Base-by-base conservation (phyloP, 2,888 invertebrate genomes). In the Lycia hirtaria region DNA sequence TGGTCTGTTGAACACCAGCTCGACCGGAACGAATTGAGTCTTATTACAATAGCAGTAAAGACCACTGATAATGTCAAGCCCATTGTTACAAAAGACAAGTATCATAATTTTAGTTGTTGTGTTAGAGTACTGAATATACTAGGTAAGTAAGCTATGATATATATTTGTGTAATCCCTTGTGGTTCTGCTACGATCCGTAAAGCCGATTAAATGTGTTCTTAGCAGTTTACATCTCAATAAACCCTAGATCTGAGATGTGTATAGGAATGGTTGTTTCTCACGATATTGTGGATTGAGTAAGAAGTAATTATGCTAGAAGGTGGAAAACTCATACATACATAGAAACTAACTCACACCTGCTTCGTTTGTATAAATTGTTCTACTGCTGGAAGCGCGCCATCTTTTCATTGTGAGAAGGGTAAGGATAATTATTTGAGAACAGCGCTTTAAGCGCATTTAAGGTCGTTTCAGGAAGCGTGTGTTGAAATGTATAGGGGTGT, bases 1-100 rank as follows among this genome's bases (percentile, higher is more conserved):
- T 71, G 68, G 68, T 67, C 67, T 59, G 58, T 45, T 38, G 58
- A 53, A 48, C 41, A 52, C 47, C 35, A 37, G 28, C 19, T 26
- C 41, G 28, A 54, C 41, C 47, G 40, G 14, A 32, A 37, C 14
- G 51, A 61, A 56, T 44, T 53, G 38, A 47, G 41, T 45, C 26
- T 24, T 63, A 60, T 56, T 50, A 3, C 43, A 49, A 57, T 40
- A 43, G 47, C 4, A 12, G 15, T 26, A 52, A 22, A 20, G 41
- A 14, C n/a, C 12, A 30, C 30, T 33, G 6, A 49, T 35, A 35
- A 49, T 38, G 35, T 28, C 10, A 32, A 48, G 14, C 19, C 14
- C 40, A 53, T 51, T 56, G 54, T 53, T 51, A 51, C 35, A 40
- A 41, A 50, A 54, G 41, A 51, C 56, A 47, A n/a, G 47, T 47